phyloP scores from a whole-genome alignment of 2,113 vertebrate species.

The Passer domesticus region DNA sequence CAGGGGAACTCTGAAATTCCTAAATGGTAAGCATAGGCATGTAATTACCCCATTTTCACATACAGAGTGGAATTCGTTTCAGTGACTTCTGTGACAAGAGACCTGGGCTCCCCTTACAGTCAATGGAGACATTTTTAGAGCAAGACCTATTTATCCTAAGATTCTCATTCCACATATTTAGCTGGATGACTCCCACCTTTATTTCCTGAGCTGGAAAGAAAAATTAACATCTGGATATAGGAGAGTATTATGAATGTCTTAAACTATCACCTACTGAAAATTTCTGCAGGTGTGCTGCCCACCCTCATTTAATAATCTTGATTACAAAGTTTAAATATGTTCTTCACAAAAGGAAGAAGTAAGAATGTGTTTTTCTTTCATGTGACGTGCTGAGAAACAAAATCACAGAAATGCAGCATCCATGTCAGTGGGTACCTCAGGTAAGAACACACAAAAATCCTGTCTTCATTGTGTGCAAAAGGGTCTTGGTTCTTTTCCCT shows the following conservation, averaged over 20 bases:
- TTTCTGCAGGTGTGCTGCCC: neutral
- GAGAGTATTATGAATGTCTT: neutral
- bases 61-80: neutral
- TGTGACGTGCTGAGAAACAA: neutral
- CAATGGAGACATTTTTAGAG: neutral
- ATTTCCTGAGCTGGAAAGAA: neutral
- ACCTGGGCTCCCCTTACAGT: neutral
- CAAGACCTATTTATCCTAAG: neutral
- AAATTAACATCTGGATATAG: neutral
- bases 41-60: neutral
- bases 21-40: neutral
- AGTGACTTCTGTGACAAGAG: neutral
- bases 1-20: neutral
- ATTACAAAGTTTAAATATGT: neutral
- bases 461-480: neutral
- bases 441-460: neutral
- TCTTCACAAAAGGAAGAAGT: neutral
- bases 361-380: neutral
- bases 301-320: neutral
- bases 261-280: neutral
- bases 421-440: neutral
- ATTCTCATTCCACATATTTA: neutral
- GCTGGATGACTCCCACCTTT: neutral
- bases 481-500: neutral
- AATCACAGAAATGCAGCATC: neutral